Evolutionary conservation across 1,140 invertebrate genomes (phyloP).

Genomic region (fruit fly (Drosophila melanogaster)): Release_6_plus_ISO1_MT NC_004354.4:1535001-1535500

Average conservation of each 20-base stretch:
- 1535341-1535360: constrained; percentile 28
- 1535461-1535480: constrained; percentile 84
- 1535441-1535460: constrained; percentile 84
- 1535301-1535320: constrained; percentile 74
- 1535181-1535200: constrained; percentile 49
- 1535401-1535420: constrained; percentile 61
- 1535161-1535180: constrained; percentile 74
- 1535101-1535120: constrained; percentile 53
- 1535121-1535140: constrained; percentile 68
- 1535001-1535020: too few species aligned
- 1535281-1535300: constrained; percentile 72
- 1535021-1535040: too few species aligned
- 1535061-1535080: background rate
- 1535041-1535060: too few species aligned
- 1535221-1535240: constrained; percentile 6
- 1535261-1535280: constrained; percentile 7
- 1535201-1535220: constrained; percentile 38
- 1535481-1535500: constrained; percentile 74
- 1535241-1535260: background rate
- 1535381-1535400: constrained; percentile 80
- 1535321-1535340: background rate
- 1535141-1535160: constrained; percentile 50
- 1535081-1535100: constrained; percentile 9
- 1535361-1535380: constrained; percentile 56
- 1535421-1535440: constrained; percentile 5